Base-by-base conservation (phyloP, 1,140 invertebrate species). In the Nasonia vitripennis region DNA sequence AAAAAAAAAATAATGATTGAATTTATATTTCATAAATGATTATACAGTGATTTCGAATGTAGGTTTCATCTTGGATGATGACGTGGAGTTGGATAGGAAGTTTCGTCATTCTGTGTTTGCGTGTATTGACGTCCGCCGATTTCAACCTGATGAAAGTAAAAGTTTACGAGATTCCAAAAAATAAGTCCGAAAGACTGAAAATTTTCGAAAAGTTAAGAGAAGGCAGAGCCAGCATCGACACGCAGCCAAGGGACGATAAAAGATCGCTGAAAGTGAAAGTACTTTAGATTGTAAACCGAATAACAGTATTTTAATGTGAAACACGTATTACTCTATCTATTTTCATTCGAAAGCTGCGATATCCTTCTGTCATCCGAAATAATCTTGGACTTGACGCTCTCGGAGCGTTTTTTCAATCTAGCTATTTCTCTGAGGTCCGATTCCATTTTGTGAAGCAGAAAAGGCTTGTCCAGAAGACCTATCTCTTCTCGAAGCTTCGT, bases 111-210 rank as follows among this genome's bases (percentile, higher is more conserved):
- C 74, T 91, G 48, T 14, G 88, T 17, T 23, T 89, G 3, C 88
- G 89, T 17, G 48, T 89, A 41, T 55, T 89, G 23, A 73, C n/a
- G 6, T 10, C 85, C 12, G 75, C 51, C 14, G 88, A 91, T 48
- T 91, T 91, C 48, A 84, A 41, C 31, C 73, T 90, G 23, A 62
- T 90, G 27, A 88, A 78, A 70, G 79, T 90, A 12, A 87, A 55
- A 48, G 84, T 91, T 20, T 90, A 89, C 62, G 77, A 87, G 81
- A 23, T 89, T 27, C 79, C 88, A 9, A 62, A 55, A 27, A 78
- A 55, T 23, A 11, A 55, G 4, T 62, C n/a, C 11, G n/a, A 55
- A 20, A 77, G 20, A n/a, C 45, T 27, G 31, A 6, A 7, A 14
- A 55, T 55, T 37, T n/a, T 20, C 14, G 41, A 75, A 41, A 12